Evolutionary conservation across 2,113 vertebrate genomes (phyloP).

Genomic region (Phaethornis superciliosus): DNA sequence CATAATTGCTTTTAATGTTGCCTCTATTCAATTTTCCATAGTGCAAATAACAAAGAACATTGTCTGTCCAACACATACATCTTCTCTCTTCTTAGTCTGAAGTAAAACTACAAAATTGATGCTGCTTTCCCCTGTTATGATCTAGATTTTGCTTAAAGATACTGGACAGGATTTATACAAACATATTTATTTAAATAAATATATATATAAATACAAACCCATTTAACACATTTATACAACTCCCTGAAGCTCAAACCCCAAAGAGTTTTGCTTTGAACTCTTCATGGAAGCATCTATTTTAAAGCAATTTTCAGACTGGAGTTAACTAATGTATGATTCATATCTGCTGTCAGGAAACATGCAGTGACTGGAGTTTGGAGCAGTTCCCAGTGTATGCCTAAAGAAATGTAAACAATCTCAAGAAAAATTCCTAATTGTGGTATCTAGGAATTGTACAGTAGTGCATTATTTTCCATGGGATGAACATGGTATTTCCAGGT

Average conservation of each 20-base stretch:
- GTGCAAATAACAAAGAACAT: neutral
- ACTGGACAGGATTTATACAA: neutral
- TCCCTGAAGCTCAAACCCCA: neutral
- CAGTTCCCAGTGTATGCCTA: neutral
- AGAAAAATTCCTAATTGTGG: neutral
- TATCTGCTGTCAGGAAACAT: neutral
- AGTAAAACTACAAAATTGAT: neutral
- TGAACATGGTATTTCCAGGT: neutral
- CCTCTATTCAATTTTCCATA: neutral
- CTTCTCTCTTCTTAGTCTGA: neutral
- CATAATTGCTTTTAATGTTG: neutral
- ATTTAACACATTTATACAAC: too few relatives aligned
- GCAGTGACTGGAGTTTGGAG: neutral
- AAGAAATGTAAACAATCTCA: neutral
- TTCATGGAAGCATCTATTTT: neutral
- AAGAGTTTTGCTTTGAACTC: neutral
- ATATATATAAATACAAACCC: too few relatives aligned
- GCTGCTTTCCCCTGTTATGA: neutral
- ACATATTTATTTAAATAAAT: neutral
- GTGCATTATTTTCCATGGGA: neutral
- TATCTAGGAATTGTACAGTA: neutral
- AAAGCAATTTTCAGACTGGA: neutral
- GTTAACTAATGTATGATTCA: neutral
- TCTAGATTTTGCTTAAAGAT: neutral
- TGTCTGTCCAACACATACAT: neutral